Evolutionary conservation across 2,888 invertebrate species (phyloP), one percentile per base, ranked within the genome.

Genomic region (Nesidiocoris tenuis): DNA sequence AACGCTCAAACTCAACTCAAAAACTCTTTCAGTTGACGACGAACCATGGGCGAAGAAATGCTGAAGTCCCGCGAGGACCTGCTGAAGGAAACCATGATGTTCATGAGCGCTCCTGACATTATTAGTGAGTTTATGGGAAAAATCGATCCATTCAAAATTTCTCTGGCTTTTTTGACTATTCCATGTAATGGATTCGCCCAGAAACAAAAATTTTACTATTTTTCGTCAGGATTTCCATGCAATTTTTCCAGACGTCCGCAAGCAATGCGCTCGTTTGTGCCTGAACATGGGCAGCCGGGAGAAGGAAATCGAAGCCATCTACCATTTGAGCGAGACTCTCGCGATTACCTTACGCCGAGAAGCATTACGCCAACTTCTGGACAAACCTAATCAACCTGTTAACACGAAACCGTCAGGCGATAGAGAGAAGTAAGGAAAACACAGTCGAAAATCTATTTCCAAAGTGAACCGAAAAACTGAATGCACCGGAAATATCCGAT

Each of bases 291-390:
- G 59, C n/a, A 61, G 72, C n/a, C 7, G 21, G 17, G 72, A 61
- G 3, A 72, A 79, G 59, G 72, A 79, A 24, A 57, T 77, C 18
- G 78, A 79, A 55, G 77, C 78, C 2, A 75, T 76, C 24, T 79
- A 75, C 64, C 79, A 79, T 70, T 68, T 79, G n/a, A 72, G 77
- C 7, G 79, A 79, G 63, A 72, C 79, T 1, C 79, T 77, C 76
- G 78, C 66, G 16, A 68, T 72, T 16, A 68, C 68, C 16, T 19
- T 67, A 22, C 61, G 75, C 1, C 76, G 64, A 23, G 3, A 17
- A 22, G 18, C 61, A 12, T 39, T 39, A 39, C 39, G 39, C 39
- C 39, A 39, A 12, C n/a, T n/a, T n/a, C n/a, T n/a, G n/a, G n/a
- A n/a, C n/a, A n/a, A n/a, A n/a, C n/a, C n/a, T 17, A 63, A 7